These are phyloP conservation scores for Micronycteris hirsuta DNA, from an alignment of 2,113 vertebrate species.

Conservation along the genomic window DNA sequence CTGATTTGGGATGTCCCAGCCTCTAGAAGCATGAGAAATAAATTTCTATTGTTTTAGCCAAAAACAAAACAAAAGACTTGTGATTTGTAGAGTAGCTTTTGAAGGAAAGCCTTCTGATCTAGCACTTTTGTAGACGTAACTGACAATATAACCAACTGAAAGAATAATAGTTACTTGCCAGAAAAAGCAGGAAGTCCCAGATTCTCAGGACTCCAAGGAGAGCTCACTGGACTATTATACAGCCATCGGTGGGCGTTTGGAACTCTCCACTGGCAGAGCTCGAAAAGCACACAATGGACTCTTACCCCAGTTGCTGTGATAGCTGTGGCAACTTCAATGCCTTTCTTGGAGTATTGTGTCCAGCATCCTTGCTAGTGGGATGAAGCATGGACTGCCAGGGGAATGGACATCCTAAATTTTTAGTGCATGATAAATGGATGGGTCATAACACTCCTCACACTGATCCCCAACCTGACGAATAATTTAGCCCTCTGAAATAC, in stretches of 20 bases:
- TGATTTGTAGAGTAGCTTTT: not conserved
- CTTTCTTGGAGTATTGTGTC: not conserved
- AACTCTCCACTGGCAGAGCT: not conserved
- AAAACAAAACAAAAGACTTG: not conserved
- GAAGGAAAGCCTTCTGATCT: not conserved
- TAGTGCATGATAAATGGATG: not conserved
- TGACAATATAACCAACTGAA: not conserved
- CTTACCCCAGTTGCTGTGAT: not conserved
- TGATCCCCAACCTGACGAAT: not conserved
- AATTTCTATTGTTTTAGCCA: not conserved
- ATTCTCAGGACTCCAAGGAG: not conserved
- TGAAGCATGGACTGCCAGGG: not conserved
- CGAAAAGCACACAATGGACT: not conserved
- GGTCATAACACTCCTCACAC: not conserved
- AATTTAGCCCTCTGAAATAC: not conserved
- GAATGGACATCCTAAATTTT: not conserved
- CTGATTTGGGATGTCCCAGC: not conserved
- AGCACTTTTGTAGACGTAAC: not conserved
- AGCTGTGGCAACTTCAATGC: not conserved
- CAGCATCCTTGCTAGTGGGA: not conserved
- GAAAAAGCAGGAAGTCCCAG: not conserved
- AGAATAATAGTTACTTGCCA: not conserved
- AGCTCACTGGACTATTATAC: not conserved
- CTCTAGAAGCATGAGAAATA: not conserved
- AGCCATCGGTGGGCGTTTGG: not conserved